A percentile compares a stretch with the other conserved stretches of the same genome.
Conservation (phyloP, 2,113 vertebrate species). For the Leuciscus idus region DNA sequence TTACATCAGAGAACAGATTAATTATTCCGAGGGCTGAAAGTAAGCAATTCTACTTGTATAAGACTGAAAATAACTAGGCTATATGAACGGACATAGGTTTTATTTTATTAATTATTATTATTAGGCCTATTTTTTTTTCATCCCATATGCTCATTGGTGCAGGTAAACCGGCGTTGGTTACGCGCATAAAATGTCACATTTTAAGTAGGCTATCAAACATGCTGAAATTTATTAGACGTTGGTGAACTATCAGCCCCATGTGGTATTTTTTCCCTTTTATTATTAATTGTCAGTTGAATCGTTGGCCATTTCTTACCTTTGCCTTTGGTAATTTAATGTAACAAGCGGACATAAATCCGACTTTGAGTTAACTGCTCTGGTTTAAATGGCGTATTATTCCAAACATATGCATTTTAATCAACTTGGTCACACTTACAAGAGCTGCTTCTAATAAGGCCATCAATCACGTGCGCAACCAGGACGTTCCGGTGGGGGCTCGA, state of each 20-base stretch:
- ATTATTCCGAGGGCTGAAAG: no score
- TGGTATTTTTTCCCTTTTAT: constrained; percentile 15
- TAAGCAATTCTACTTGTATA: not conserved
- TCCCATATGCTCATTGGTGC: not conserved
- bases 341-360: constrained; percentile 76
- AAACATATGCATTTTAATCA: constrained; percentile 99
- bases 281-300: constrained; percentile 27
- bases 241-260: constrained; percentile 11
- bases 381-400: constrained; percentile 98
- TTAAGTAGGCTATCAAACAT: not conserved
- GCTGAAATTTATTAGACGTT: not conserved
- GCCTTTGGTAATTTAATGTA: constrained; percentile 50
- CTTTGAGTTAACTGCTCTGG: constrained; percentile 71
- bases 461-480: constrained; percentile 81
- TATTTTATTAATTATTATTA: no score
- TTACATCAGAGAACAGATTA: not conserved
- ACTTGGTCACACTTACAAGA: constrained; percentile 99
- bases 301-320: not conserved
- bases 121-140: not conserved
- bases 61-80: constrained; percentile 5
- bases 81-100: not conserved
- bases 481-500: constrained; percentile 22
- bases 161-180: not conserved
- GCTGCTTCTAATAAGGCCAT: constrained; percentile 99
- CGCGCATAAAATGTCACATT: constrained; percentile 2